These are phyloP conservation scores for Pinctada fucata DNA, from an alignment of 2,888 invertebrate species.

Conservation along the genomic window DNA sequence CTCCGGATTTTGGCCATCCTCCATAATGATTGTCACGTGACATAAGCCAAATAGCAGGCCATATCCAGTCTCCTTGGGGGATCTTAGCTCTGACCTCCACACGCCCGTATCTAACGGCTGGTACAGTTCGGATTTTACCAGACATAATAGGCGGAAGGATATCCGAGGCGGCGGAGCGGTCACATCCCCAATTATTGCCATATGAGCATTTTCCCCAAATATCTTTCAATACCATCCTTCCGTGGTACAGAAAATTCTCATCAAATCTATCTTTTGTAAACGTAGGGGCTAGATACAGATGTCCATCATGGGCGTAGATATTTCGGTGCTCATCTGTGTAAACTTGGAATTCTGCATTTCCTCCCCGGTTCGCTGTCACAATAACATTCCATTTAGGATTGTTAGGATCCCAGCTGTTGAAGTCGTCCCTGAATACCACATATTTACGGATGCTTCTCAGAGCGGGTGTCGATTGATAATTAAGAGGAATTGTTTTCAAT, in stretches of 20 bases:
- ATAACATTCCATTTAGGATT: not conserved
- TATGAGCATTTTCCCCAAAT: constrained; percentile 57
- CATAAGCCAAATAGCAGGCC: constrained; percentile 85
- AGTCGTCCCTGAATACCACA: constrained; percentile 16
- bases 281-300: constrained; percentile 81
- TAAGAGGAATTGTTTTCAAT: constrained; percentile 9
- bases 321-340: constrained; percentile 82
- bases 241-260: constrained; percentile 73
- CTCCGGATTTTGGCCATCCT: constrained; percentile 84
- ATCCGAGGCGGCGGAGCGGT: constrained; percentile 74
- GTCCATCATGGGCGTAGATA: constrained; percentile 80
- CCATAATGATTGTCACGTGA: constrained; percentile 83
- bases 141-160: constrained; percentile 83
- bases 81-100: constrained; percentile 83
- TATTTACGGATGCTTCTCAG: constrained; percentile 19
- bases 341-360: constrained; percentile 65
- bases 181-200: constrained; percentile 75
- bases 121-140: constrained; percentile 82
- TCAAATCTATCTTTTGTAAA: constrained; percentile 60
- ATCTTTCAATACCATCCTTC: constrained; percentile 41
- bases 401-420: not conserved
- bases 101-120: constrained; percentile 83
- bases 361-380: not conserved
- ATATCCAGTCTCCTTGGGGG: constrained; percentile 86
- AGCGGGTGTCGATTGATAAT: not conserved